Base-by-base conservation (phyloP, 2,888 invertebrate genomes). In the Pilophorus perplexus region DNA sequence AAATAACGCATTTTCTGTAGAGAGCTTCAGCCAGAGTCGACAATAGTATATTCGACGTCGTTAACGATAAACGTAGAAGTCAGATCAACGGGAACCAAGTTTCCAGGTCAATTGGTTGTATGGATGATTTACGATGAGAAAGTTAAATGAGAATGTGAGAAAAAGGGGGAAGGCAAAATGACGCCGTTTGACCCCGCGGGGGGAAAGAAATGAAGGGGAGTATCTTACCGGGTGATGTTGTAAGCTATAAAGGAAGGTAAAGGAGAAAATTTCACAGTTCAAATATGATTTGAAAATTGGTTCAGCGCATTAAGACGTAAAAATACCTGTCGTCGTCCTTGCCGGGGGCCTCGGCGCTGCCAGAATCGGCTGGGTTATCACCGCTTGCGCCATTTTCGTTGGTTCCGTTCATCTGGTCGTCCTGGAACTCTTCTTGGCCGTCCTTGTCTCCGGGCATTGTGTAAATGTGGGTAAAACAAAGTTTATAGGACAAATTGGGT, bases 261-360 rank as follows among this genome's bases (percentile, higher is more conserved):
- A 62, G 28, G 44, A 67, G 40, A 28, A 18, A 46, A 27, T 37
- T 14, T 33, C 22, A 48, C 28, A 23, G 14, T 42, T n/a, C 22
- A 57, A 16, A 16, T 22, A 54, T 48, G 22, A 44, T 40, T 44
- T 12, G 4, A 14, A 50, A 64, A 67, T 40, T 55, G 27, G 67
- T 71, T 66, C 75, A 76, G n/a, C n/a, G n/a, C n/a, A n/a, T n/a
- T n/a, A n/a, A n/a, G n/a, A n/a, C n/a, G n/a, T n/a, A n/a, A n/a
- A n/a, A n/a, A n/a, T n/a, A n/a, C 76, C 76, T 75, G 72, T 77
- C 89, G 79, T 89, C 89, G 80, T 89, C 89, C 76, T 88, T 86
- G 76, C 86, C 86, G 68, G 87, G 84, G 73, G 85, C 85, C 80
- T 88, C 88, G 72, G 86, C 86, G 78, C 84, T 84, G 73, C 86